Evolutionary conservation across 2,888 invertebrate species (phyloP), one percentile per base, ranked within the genome.

Genomic region (Erpobdella octoculata): DNA sequence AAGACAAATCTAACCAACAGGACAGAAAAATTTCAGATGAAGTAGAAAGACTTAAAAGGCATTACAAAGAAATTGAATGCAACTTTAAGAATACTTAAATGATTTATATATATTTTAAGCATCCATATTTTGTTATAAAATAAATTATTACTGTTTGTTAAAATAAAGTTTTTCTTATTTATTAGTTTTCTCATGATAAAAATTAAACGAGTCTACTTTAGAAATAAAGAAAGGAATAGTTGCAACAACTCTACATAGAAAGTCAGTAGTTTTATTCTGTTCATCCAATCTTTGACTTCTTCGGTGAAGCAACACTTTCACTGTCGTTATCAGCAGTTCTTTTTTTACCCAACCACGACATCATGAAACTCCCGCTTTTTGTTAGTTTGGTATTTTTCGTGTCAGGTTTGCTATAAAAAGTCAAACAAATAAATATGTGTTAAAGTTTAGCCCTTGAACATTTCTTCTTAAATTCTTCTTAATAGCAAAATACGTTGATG

Each of bases 291-390:
- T 53, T 53, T 53, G 53, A 6, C 1, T 2, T 5, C 9, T 53
- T 53, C 9, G 53, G 53, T 25, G 53, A n/a, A n/a, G n/a, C n/a
- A n/a, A n/a, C 6, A 1, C 28, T 4, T 9, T 53, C 18, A 12
- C 28, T 28, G 18, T 41, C 41, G 28, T 53, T 28, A 53, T 53
- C 53, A 1, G 0, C 1, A 8, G 4, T 53, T 53, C 53, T 53
- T 28, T 53, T 53, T 21, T 28, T 25, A 53, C 53, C 53, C 15
- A 53, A 9, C 53, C 53, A 53, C 21, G 53, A 53, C 53, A 53
- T 53, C 53, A 53, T 53, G 53, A 53, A 53, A 28, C 53, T 53
- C 21, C 53, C 53, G 28, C 53, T 53, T 53, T 53, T 53, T 9
- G 53, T 25, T n/a, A 53, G 28, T 18, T 53, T 53, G 8, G 21